Base-by-base conservation (phyloP, 1,140 invertebrate genomes). In the Drosophila orena region DNA sequence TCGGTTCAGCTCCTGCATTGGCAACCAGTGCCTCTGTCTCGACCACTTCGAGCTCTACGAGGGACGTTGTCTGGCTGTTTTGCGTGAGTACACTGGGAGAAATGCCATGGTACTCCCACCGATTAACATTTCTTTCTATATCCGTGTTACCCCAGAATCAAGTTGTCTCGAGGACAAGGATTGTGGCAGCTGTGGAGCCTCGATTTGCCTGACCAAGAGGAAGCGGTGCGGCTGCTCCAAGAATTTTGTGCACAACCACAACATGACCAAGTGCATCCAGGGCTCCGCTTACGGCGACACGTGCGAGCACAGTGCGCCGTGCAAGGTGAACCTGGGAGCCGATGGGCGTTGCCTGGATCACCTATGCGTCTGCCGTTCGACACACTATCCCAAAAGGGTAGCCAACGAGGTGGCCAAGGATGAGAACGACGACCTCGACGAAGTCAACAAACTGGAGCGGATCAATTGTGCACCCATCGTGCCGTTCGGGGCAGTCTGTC, bases 141-240 rank as follows among this genome's bases (percentile, higher is more conserved):
- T 17, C n/a, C 6, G 7, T 42, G 5, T 0, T 15, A 4, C 17
- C 17, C 0, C 4, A 44, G 81, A 85, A 37, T 14, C 56, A 0
- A 53, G 5, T 8, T 89, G 84, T 40, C 22, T 2, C 14, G 54
- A 37, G 11, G 42, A 72, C 11, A 69, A 61, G 1, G 43, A 49
- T 8, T 89, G 84, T 15, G 53, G 24, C 1, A 42, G 1, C 8
- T 35, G 40, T 6, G 74, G 58, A 14, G 43, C 59, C 7, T 57
- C 68, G 0, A 12, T 70, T 6, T 91, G 90, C 44, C 8, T 78
- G 24, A 38, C 49, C 0, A 12, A 53, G 6, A 0, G 49, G 0
- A 35, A 60, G 3, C 73, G 84, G 17, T 91, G 90, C 54, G 72
- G 56, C 42, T 91, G 90, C 22, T 30, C 14, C 3, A 6, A 4